Conservation (phyloP, 2,113 vertebrate genomes). For the Tenrec ecaudatus region DNA sequence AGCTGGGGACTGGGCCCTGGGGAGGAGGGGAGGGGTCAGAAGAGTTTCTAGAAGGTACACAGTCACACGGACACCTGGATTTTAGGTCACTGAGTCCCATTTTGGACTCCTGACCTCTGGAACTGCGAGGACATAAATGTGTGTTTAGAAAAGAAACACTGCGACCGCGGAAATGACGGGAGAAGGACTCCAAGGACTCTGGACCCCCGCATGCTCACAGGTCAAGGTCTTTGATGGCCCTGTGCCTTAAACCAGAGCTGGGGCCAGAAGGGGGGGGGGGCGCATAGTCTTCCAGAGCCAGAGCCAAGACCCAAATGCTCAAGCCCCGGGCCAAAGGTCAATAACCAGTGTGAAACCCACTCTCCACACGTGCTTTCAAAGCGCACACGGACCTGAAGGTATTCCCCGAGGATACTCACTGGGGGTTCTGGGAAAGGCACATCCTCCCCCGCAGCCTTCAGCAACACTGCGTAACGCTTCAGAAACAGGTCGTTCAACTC, state of each 20-base stretch:
- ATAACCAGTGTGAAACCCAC: too few species aligned
- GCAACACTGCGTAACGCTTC: slow-evolving; percentile 92
- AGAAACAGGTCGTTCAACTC: slow-evolving; percentile 88
- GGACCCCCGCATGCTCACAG: slow-evolving; percentile 67
- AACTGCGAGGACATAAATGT: too few species aligned
- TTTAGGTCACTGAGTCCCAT: too few species aligned
- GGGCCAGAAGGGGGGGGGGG: too few species aligned
- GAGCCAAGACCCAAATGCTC: slow-evolving; percentile 57
- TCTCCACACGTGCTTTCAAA: background rate
- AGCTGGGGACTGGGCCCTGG: background rate
- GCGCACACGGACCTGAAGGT: slow-evolving; percentile 61
- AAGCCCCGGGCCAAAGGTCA: slow-evolving; percentile 5
- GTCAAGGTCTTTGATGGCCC: slow-evolving; percentile 60
- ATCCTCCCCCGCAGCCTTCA: slow-evolving; percentile 89
- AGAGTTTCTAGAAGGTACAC: too few species aligned
- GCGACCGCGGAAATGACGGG: too few species aligned
- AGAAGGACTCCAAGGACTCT: slow-evolving; percentile 28
- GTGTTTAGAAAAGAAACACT: too few species aligned
- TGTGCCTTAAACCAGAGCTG: slow-evolving; percentile 70
- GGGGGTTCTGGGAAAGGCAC: slow-evolving; percentile 94
- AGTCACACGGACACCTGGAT: too few species aligned
- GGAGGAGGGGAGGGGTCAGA: too few species aligned
- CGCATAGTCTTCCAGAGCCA: slow-evolving; percentile 55
- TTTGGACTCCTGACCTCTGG: too few species aligned
- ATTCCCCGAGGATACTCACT: slow-evolving; percentile 88